Evolutionary conservation across 2,113 vertebrate species (phyloP).

Genomic region (Lepus americanus): DNA sequence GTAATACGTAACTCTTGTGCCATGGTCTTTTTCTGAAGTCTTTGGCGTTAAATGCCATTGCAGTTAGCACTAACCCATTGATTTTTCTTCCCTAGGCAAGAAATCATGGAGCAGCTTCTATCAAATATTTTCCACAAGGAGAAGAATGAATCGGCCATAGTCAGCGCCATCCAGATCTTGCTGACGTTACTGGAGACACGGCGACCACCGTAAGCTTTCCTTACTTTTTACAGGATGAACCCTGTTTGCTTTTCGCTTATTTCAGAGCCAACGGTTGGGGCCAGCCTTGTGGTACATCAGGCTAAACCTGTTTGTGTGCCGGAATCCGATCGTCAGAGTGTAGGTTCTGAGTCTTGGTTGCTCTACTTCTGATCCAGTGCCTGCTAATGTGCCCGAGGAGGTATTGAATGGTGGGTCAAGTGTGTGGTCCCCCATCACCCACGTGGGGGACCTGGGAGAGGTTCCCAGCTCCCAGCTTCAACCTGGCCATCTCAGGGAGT

Average conservation of each 20-base stretch:
- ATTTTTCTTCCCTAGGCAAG: constrained; percentile 90
- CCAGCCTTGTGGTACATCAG: no score
- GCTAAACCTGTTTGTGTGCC: no score
- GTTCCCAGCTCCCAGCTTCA: no score
- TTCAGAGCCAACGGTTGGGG: background rate
- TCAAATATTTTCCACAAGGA: constrained; percentile 98
- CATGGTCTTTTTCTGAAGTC: background rate
- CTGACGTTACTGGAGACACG: constrained; percentile 98
- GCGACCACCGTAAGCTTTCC: constrained; percentile 93
- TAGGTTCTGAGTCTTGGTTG: no score
- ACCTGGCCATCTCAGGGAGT: no score
- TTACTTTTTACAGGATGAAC: background rate
- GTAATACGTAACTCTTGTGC: background rate
- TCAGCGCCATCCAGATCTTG: constrained; percentile 98
- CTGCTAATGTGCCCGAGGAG: no score
- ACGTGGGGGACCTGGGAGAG: no score
- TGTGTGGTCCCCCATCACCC: no score
- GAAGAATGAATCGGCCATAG: constrained; percentile 98
- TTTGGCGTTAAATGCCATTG: background rate
- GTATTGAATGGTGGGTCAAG: no score
- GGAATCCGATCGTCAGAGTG: no score
- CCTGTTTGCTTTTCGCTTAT: background rate
- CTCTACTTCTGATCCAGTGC: no score
- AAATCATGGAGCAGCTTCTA: constrained; percentile 97
- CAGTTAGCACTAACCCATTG: background rate